These are phyloP conservation scores for Pedetes capensis DNA, from an alignment of 2,113 vertebrate genomes.

Conservation along the genomic window DNA sequence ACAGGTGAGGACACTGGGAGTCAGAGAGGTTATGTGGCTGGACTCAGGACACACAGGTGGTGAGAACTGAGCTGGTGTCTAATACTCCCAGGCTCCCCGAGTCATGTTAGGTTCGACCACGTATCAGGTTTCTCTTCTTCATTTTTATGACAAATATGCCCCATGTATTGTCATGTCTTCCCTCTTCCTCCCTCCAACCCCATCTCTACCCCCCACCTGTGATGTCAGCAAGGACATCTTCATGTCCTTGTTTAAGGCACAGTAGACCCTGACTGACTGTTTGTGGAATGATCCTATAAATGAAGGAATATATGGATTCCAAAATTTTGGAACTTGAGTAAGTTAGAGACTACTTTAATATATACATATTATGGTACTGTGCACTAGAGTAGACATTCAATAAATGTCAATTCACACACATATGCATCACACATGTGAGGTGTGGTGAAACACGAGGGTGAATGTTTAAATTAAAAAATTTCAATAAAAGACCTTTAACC, in stretches of 20 bases:
- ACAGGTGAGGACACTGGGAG: neutral
- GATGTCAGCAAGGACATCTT: neutral
- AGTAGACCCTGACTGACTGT: neutral
- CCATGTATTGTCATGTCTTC: neutral
- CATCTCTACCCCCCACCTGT: too few species aligned
- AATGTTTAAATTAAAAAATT: too few species aligned
- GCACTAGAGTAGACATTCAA: neutral
- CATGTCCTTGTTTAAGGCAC: neutral
- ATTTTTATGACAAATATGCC: neutral
- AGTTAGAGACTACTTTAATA: neutral
- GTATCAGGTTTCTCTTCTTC: neutral
- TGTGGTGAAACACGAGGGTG: too few species aligned
- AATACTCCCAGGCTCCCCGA: fast-evolving
- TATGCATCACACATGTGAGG: fast-evolving
- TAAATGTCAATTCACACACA: neutral
- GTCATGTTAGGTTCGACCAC: neutral
- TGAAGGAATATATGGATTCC: neutral
- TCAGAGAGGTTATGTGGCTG: neutral
- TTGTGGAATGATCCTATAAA: neutral
- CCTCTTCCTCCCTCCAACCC: neutral
- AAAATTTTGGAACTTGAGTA: neutral
- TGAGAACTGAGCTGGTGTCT: neutral
- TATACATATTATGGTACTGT: neutral
- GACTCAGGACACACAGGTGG: neutral
- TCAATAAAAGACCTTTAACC: too few species aligned